Percentiles rank a stretch among this genome's conserved stretches.
Evolutionary conservation across 2,797 vertebrate genomes (phyloP).

Genomic region (Falco berigora): DNA sequence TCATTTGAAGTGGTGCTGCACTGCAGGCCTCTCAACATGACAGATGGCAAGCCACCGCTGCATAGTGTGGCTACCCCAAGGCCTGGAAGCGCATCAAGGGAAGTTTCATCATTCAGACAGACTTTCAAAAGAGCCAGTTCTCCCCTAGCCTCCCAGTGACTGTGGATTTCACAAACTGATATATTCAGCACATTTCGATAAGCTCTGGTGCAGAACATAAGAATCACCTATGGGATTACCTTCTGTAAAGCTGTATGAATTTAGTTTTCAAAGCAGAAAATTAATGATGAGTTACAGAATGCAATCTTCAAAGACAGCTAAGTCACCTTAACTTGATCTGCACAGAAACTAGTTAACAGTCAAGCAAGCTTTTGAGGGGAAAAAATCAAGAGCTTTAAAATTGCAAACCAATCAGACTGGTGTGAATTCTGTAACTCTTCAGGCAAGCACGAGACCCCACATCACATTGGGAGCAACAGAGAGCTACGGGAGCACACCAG

Average conservation of each 20-base stretch:
- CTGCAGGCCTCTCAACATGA: background rate
- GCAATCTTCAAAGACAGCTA: background rate
- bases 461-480: background rate
- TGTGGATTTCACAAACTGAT: background rate
- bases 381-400: background rate
- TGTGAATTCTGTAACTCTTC: background rate
- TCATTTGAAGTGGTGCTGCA: background rate
- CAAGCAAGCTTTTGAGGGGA: background rate
- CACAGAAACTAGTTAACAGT: background rate
- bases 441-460: background rate
- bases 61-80: background rate
- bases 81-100: background rate
- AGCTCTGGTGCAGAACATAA: slow-evolving; percentile 10
- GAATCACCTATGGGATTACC: background rate
- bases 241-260: background rate
- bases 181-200: background rate
- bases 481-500: background rate
- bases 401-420: background rate
- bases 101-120: background rate
- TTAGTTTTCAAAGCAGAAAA: slow-evolving; percentile 31
- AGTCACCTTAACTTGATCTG: background rate
- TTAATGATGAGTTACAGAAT: background rate
- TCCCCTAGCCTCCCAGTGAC: background rate
- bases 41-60: background rate
- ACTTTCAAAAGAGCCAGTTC: background rate